These are phyloP conservation scores for Zaprionus africanus DNA, from an alignment of 1,140 invertebrate species.

Conservation along the genomic window DNA sequence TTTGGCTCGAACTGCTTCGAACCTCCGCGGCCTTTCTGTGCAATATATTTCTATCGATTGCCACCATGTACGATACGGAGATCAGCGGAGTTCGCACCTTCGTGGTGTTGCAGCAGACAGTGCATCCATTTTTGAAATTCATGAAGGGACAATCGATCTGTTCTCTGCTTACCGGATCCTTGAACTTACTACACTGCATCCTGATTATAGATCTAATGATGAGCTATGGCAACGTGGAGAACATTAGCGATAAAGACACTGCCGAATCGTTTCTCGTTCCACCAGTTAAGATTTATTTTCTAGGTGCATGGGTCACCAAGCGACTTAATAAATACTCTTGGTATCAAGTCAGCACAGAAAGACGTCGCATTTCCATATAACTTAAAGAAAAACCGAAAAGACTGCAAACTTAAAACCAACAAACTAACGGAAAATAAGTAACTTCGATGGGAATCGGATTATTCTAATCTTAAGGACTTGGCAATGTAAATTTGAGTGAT, in stretches of 20 bases:
- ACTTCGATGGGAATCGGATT: too few species aligned
- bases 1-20: constrained; percentile 32
- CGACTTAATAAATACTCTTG: constrained; percentile 24
- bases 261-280: constrained; percentile 1
- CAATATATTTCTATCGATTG: constrained; percentile 19
- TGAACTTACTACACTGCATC: constrained; percentile 29
- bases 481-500: too few species aligned
- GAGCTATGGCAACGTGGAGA: background rate
- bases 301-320: constrained; percentile 15
- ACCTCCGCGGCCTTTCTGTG: background rate
- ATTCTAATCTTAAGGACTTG: too few species aligned
- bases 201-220: constrained; percentile 27
- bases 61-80: constrained; percentile 36
- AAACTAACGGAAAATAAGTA: too few species aligned
- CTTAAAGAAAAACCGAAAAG: background rate
- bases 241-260: background rate
- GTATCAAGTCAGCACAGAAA: constrained; percentile 27
- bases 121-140: constrained; percentile 17
- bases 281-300: constrained; percentile 11
- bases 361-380: constrained; percentile 26
- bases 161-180: constrained; percentile 17
- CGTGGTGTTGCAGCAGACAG: background rate
- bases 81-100: constrained; percentile 2
- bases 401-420: too few species aligned
- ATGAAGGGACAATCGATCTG: constrained; percentile 34